These are phyloP conservation scores for Charina bottae DNA, from an alignment of 2,113 vertebrate genomes.

Conservation along the genomic window DNA sequence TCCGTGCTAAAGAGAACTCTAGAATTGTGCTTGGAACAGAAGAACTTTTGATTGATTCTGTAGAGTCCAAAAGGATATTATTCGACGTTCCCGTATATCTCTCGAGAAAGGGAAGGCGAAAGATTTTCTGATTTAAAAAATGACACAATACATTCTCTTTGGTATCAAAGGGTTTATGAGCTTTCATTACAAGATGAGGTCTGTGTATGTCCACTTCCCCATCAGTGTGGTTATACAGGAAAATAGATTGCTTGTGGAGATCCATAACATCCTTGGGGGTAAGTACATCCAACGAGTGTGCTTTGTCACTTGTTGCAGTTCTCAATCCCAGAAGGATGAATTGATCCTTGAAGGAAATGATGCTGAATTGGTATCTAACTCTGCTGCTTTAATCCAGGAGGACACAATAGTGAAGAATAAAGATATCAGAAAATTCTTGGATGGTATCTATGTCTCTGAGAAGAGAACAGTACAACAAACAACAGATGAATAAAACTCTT, in stretches of 20 bases:
- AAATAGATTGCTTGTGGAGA: conserved; percentile 90
- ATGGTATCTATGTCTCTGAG: conserved; percentile 90
- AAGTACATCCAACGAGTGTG: conserved; percentile 96
- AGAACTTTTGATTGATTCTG: too few relatives aligned
- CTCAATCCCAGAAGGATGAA: conserved; percentile 94
- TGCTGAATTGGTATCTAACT: conserved; percentile 97
- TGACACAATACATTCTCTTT: too few relatives aligned
- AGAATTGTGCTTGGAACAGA: too few relatives aligned
- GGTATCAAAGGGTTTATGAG: conserved; percentile 68
- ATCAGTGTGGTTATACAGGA: conserved; percentile 98
- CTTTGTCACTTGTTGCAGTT: conserved; percentile 89
- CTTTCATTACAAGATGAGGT: conserved; percentile 98
- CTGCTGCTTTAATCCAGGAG: conserved; percentile 98
- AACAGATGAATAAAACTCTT: conserved; percentile 75
- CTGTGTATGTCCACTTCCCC: conserved; percentile 98
- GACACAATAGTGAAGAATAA: conserved; percentile 99
- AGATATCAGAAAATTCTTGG: conserved; percentile 95
- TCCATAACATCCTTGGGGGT: conserved; percentile 97
- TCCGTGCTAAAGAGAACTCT: too few relatives aligned
- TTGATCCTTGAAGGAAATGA: conserved; percentile 96
- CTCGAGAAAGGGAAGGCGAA: too few relatives aligned
- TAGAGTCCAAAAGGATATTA: too few relatives aligned
- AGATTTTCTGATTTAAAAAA: too few relatives aligned
- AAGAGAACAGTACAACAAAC: conserved; percentile 86
- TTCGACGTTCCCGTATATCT: too few relatives aligned